Conservation (phyloP, 1,140 invertebrate genomes). For the Drosophila micromelanica region DNA sequence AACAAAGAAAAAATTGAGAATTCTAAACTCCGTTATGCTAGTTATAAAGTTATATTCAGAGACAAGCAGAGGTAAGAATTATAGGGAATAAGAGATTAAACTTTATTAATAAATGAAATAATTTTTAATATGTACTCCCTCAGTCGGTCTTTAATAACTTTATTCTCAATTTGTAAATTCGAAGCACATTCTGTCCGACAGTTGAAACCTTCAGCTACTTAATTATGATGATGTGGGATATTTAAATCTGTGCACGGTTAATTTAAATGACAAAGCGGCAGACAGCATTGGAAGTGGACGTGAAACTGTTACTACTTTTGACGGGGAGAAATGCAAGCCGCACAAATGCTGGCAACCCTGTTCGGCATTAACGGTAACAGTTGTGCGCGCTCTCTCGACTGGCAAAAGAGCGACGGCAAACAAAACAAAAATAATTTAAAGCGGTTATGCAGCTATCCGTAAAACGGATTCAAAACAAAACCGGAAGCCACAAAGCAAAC, state of each 20-base stretch:
- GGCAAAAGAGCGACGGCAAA: conserved; percentile 13
- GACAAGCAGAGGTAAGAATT: not conserved
- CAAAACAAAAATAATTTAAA: conserved; percentile 51
- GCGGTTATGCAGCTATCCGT: conserved; percentile 62
- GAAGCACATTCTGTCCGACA: not conserved
- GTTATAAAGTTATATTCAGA: not conserved
- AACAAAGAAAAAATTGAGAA: too few relatives aligned
- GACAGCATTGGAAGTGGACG: not conserved
- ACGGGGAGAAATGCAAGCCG: not conserved
- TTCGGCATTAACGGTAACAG: conserved; percentile 14
- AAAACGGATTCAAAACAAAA: conserved; percentile 68
- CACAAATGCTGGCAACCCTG: conserved; percentile 19
- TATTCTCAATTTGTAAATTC: conserved; percentile 21
- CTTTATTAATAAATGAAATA: not conserved
- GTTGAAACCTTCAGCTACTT: conserved; percentile 12
- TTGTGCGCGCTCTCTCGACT: not conserved
- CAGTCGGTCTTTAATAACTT: conserved; percentile 1
- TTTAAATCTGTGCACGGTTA: conserved; percentile 11
- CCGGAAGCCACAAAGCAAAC: conserved; percentile 80
- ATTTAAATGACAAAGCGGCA: conserved; percentile 3
- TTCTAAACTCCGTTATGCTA: too few relatives aligned
- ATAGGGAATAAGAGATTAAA: not conserved
- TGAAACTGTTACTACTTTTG: not conserved
- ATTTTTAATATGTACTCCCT: not conserved
- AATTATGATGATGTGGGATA: conserved; percentile 24